phyloP scores from a whole-genome alignment of 2,797 vertebrate species.

The Parauchenoglanis ngamensis region DNA sequence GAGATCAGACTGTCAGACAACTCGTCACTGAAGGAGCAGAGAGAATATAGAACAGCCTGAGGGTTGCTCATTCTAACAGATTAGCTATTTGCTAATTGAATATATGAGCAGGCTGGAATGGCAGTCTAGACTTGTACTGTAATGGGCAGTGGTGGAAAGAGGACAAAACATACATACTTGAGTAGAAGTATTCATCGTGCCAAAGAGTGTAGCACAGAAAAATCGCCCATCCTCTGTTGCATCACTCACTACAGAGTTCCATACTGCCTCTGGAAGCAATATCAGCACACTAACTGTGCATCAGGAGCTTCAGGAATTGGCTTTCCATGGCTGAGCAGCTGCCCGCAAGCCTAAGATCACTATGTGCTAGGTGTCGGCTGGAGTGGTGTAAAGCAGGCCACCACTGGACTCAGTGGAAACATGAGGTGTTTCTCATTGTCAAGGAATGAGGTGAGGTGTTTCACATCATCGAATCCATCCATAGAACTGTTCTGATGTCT shows the following conservation, averaged over 20 bases:
- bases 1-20: constrained; percentile 21
- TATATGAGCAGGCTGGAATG: constrained; percentile 12
- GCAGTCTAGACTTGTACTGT: neutral
- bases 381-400: neutral
- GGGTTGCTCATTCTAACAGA: constrained; percentile 18
- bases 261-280: neutral
- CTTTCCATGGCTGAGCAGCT: neutral
- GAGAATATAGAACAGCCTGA: constrained; percentile 6
- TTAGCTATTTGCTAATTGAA: constrained; percentile 29
- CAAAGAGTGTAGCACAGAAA: neutral
- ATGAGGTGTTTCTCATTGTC: neutral
- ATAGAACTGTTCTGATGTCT: no score
- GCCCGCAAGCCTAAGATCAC: neutral
- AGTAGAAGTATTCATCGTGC: neutral
- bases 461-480: no score
- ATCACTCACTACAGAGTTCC: neutral
- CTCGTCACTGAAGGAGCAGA: neutral
- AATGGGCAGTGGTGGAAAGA: neutral
- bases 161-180: neutral
- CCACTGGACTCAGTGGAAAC: neutral
- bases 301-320: neutral
- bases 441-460: no score
- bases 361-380: neutral
- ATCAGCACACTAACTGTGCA: neutral
- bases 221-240: neutral